Conservation (phyloP, 37 sponge, comb jelly and placozoan species). For the Chondrilla cf. caribensis region DNA sequence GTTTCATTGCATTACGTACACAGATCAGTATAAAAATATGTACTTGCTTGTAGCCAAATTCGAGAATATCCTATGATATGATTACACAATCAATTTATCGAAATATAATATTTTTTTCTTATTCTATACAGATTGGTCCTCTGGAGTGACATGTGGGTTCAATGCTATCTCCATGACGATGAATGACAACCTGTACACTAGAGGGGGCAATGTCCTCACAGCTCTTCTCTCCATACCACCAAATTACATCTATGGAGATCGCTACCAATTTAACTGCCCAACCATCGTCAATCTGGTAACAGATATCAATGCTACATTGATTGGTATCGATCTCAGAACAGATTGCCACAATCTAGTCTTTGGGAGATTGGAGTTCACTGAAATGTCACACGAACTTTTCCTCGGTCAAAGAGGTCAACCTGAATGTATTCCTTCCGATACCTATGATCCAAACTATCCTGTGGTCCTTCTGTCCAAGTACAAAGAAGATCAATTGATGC, state of each 20-base stretch:
- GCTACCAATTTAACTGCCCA: constrained; percentile 14
- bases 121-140: no score
- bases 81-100: no score
- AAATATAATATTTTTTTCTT: no score
- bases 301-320: background rate
- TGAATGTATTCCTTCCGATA: background rate
- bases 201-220: background rate
- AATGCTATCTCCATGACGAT: background rate
- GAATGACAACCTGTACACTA: constrained; percentile 12
- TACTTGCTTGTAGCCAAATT: no score
- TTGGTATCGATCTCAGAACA: background rate
- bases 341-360: background rate
- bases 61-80: no score
- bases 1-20: no score
- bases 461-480: background rate
- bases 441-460: background rate
- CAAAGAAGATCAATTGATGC: background rate
- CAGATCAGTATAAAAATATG: no score
- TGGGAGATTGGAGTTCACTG: background rate
- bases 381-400: background rate
- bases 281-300: background rate
- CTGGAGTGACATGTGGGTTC: background rate
- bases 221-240: constrained; percentile 1
- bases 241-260: constrained; percentile 1
- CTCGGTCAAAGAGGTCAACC: background rate